phyloP scores from a whole-genome alignment of 2,113 vertebrate genomes.

The Siniperca knerii region DNA sequence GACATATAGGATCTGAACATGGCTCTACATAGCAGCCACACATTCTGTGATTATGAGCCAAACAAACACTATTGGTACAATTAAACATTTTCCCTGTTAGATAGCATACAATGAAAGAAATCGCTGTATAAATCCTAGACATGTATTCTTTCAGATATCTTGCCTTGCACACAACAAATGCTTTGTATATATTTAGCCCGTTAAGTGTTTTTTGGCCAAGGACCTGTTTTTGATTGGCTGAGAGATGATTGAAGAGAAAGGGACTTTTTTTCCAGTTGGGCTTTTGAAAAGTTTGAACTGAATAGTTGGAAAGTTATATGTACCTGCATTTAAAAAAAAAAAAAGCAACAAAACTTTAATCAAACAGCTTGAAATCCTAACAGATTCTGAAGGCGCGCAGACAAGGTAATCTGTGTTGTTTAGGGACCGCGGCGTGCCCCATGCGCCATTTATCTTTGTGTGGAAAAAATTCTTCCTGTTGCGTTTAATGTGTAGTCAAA shows the following conservation, averaged over 20 bases:
- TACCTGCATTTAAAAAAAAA: slow-evolving; percentile 61
- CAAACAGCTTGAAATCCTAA: slow-evolving; percentile 71
- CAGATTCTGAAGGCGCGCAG: slow-evolving; percentile 71
- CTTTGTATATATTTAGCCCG: slow-evolving; percentile 52
- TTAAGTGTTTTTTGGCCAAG: slow-evolving; percentile 57
- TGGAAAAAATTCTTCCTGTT: slow-evolving; percentile 75
- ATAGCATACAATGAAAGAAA: slow-evolving; percentile 34
- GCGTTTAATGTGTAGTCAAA: slow-evolving; percentile 86
- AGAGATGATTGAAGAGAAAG: slow-evolving; percentile 51
- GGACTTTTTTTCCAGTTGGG: slow-evolving; percentile 1
- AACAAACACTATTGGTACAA: slow-evolving; percentile 33
- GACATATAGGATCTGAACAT: slow-evolving; percentile 39
- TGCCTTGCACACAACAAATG: slow-evolving; percentile 55
- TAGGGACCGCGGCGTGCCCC: slow-evolving; percentile 60
- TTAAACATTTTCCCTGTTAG: slow-evolving; percentile 31
- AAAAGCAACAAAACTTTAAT: slow-evolving; percentile 73
- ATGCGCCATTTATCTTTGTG: slow-evolving; percentile 69
- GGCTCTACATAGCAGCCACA: slow-evolving; percentile 24
- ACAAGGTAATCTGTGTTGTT: slow-evolving; percentile 82
- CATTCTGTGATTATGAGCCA: slow-evolving; percentile 58
- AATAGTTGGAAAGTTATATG: slow-evolving; percentile 70
- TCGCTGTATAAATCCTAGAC: slow-evolving; percentile 4
- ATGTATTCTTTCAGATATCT: slow-evolving; percentile 56
- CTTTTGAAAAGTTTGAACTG: slow-evolving; percentile 75
- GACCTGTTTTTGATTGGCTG: slow-evolving; percentile 54